A percentile compares a stretch with the other conserved stretches of the same genome.
These are phyloP conservation scores for Drosophila phalerata DNA, from an alignment of 2,888 invertebrate genomes.

Conservation along the genomic window DNA sequence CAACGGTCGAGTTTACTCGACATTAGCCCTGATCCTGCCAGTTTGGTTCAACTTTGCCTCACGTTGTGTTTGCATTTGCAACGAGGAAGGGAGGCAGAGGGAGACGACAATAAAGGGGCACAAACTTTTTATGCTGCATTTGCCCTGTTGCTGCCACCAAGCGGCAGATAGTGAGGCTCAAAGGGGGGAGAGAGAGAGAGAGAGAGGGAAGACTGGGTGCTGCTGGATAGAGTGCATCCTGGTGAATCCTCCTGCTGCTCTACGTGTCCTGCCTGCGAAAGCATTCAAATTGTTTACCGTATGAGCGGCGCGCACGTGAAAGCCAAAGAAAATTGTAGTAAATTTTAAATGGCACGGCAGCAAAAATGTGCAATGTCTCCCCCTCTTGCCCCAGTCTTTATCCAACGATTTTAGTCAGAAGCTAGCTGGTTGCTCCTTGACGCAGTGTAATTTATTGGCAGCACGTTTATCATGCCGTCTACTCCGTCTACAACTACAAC, in stretches of 20 bases:
- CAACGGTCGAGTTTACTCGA: neutral
- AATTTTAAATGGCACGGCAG: conserved; percentile 80
- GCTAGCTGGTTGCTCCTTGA: conserved; percentile 60
- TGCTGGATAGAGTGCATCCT: conserved; percentile 69
- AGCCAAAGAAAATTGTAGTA: conserved; percentile 80
- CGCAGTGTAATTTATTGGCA: conserved; percentile 82
- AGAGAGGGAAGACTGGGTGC: neutral
- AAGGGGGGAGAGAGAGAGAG: neutral
- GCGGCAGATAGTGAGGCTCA: conserved; percentile 14
- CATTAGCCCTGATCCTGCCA: neutral
- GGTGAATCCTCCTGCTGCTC: conserved; percentile 46
- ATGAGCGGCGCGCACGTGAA: conserved; percentile 76
- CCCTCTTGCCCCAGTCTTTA: neutral
- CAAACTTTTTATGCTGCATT: conserved; percentile 76
- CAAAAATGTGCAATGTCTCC: conserved; percentile 72
- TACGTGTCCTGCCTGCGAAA: conserved; percentile 77
- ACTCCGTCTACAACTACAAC: conserved; percentile 48
- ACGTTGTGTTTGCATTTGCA: conserved; percentile 56
- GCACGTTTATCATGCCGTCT: conserved; percentile 80
- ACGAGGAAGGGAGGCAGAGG: neutral
- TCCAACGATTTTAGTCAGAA: conserved; percentile 19
- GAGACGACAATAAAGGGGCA: conserved; percentile 27
- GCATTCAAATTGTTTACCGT: conserved; percentile 81
- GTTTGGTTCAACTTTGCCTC: conserved; percentile 30
- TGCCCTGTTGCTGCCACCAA: conserved; percentile 73